Conservation (phyloP, 2,113 vertebrate species). For the Piprites chloris region DNA sequence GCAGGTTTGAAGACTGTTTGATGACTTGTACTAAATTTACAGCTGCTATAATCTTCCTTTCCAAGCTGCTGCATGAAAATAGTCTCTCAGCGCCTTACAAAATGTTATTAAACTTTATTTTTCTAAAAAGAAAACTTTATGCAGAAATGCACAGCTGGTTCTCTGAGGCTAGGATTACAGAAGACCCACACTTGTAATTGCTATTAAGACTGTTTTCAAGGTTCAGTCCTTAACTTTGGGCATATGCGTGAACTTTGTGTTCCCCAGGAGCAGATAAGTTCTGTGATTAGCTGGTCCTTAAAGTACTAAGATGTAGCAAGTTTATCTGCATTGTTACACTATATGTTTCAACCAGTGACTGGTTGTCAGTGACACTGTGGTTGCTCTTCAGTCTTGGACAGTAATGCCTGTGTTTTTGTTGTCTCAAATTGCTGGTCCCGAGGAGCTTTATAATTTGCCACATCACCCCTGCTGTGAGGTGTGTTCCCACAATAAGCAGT, state of each 20-base stretch:
- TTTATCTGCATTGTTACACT: not conserved
- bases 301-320: not conserved
- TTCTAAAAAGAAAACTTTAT: slow-evolving; percentile 19
- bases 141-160: slow-evolving; percentile 27
- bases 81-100: slow-evolving; percentile 44
- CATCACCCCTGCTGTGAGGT: not conserved
- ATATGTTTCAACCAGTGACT: not conserved
- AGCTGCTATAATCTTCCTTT: slow-evolving; percentile 76
- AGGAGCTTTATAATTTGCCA: not conserved
- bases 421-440: not conserved
- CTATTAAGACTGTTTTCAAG: slow-evolving; percentile 22
- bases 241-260: not conserved
- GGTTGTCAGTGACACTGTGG: not conserved
- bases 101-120: slow-evolving; percentile 68
- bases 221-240: not conserved
- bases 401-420: not conserved
- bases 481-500: not conserved
- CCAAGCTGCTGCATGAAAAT: slow-evolving; percentile 62
- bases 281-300: not conserved
- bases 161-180: slow-evolving; percentile 29
- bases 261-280: not conserved
- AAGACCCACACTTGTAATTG: not conserved
- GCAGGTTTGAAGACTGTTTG: slow-evolving; percentile 75
- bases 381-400: not conserved
- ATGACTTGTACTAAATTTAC: slow-evolving; percentile 80